Base-by-base conservation (phyloP, 2,888 invertebrate genomes). In the Caenorhabditis sp. region DNA sequence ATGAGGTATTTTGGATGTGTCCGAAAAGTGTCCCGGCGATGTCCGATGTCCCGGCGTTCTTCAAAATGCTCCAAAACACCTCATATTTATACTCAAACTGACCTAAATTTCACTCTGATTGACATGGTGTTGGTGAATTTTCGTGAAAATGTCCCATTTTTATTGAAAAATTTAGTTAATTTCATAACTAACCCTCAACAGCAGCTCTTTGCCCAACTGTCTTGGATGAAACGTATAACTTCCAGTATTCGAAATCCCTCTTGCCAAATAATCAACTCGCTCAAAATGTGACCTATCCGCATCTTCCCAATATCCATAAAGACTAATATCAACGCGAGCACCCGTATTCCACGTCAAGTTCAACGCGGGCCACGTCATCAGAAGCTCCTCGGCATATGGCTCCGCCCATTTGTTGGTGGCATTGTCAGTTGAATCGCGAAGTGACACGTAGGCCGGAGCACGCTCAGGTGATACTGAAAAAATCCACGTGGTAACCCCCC, bases 271-370 rank as follows among this genome's bases (percentile, higher is more conserved):
- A 60, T 83, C 84, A 50, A 84, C 60, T 58, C 78, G 62, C 27
- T 70, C 78, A 59, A 82, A 80, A 58, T 81, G 80, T 26, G 80
- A 75, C 25, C 79, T 53, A 60, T 80, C 77, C 23, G 84, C 80
- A 60, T 87, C 85, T 69, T 87, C 87, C 85, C 85, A 87, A 61
- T 87, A 87, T 12, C 87, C 87, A 70, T 78, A 82, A 38, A 87
- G 54, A 38, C 76, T 77, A n/a, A 87, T 83, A 67, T 87, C 84
- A 10, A 87, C 83, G 50, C 81, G 60, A 1, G 86, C 81, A 58
- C 85, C 85, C 7, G 82, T 67, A 52, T 87, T 82, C 57, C 62
- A 83, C 17, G 87, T 88, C 63, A 87, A 81, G 67, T 85, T 85
- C 56, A 78, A 53, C 3, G 77, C 71, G 58, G 76, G 75, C 85